Evolutionary conservation across 53 echinoderm and acorn worm genomes (phyloP).

Genomic region (Crossaster papposus): DNA sequence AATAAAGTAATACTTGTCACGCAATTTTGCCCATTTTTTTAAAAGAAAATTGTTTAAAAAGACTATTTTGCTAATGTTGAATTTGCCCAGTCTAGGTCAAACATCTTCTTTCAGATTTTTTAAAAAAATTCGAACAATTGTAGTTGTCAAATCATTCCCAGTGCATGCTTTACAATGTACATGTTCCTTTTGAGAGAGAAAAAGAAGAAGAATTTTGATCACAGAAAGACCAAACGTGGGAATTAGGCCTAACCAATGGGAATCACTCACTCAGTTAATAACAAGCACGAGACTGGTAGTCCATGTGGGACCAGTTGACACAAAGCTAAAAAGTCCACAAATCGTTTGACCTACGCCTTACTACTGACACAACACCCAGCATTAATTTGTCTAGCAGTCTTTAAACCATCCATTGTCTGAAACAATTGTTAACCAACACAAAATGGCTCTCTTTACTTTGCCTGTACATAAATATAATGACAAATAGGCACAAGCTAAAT

Average conservation of each 20-base stretch:
- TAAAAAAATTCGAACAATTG: too few relatives aligned
- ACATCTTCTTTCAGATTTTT: too few relatives aligned
- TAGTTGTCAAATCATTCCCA: too few relatives aligned
- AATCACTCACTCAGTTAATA: neutral
- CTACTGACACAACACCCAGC: slow-evolving; percentile 10
- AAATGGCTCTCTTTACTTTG: neutral
- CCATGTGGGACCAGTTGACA: neutral
- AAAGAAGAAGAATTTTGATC: neutral
- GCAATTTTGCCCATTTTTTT: too few relatives aligned
- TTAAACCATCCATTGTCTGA: slow-evolving; percentile 21
- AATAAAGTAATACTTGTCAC: too few relatives aligned
- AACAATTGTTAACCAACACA: slow-evolving; percentile 1
- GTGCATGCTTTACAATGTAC: too few relatives aligned
- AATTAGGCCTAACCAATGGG: neutral
- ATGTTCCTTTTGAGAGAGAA: too few relatives aligned
- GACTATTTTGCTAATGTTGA: too few relatives aligned
- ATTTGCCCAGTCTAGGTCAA: too few relatives aligned
- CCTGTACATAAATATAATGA: slow-evolving; percentile 33
- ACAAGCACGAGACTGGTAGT: slow-evolving; percentile 12
- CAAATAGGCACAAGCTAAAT: slow-evolving; percentile 54
- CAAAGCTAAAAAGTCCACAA: neutral
- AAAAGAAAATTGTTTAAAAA: too few relatives aligned
- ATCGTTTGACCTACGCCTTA: slow-evolving; percentile 5
- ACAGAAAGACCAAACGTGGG: too few relatives aligned
- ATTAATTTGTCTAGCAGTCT: slow-evolving; percentile 48